Percentiles rank a stretch among this genome's conserved stretches.
Conservation (phyloP, 2,113 vertebrate genomes). For the Clarias batrachus region DNA sequence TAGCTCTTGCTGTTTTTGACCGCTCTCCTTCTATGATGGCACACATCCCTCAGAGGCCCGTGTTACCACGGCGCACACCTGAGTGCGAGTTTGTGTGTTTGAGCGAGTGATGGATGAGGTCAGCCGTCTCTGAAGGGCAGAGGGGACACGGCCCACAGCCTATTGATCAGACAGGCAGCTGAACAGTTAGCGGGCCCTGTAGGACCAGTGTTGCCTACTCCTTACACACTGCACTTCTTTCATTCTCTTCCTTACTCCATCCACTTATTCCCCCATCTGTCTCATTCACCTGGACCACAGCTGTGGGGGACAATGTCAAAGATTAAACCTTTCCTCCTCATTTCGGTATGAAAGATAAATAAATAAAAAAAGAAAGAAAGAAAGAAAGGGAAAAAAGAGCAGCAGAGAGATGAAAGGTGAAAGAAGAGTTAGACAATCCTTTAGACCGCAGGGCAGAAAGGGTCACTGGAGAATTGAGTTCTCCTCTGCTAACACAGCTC, state of each 20-base stretch:
- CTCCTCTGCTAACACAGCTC: constrained; percentile 43
- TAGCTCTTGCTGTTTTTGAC: constrained; percentile 37
- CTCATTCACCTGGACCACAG: constrained; percentile 37
- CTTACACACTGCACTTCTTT: constrained; percentile 26
- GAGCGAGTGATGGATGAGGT: constrained; percentile 40
- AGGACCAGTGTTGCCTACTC: constrained; percentile 28
- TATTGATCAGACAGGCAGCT: constrained; percentile 46
- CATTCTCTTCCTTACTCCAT: constrained; percentile 8
- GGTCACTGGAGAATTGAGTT: constrained; percentile 57
- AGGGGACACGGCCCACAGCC: constrained; percentile 38
- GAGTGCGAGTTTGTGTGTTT: constrained; percentile 30
- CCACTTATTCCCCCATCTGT: constrained; percentile 15
- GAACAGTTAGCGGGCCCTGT: constrained; percentile 36
- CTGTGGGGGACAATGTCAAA: constrained; percentile 79
- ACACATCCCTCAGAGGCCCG: constrained; percentile 24
- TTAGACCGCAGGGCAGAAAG: constrained; percentile 55
- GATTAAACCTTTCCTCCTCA: constrained; percentile 72
- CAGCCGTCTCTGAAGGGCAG: constrained; percentile 43
- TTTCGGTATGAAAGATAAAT: constrained; percentile 47
- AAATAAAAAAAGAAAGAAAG: constrained; percentile 23
- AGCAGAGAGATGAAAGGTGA: constrained; percentile 55
- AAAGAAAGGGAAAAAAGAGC: constrained; percentile 1
- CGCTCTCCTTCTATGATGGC: constrained; percentile 29
- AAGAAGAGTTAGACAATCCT: constrained; percentile 61
- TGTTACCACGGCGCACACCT: constrained; percentile 29